phyloP scores from a whole-genome alignment of 2,888 invertebrate genomes.

The Polydrusus tereticollis region DNA sequence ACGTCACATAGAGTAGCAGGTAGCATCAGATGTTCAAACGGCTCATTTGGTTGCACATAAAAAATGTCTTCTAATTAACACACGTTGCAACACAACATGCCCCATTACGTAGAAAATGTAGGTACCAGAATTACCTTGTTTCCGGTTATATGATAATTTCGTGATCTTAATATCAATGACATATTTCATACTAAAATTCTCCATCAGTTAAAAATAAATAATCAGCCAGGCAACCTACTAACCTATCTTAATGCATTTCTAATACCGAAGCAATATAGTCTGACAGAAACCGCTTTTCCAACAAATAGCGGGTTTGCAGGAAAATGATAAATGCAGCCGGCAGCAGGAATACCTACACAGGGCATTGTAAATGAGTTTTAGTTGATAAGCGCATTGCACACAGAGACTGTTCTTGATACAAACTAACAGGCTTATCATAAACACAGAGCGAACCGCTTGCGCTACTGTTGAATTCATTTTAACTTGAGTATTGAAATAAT shows the following conservation, averaged over 20 bases:
- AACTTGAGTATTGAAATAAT: neutral
- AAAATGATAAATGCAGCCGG: constrained; percentile 7
- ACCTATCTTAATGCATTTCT: neutral
- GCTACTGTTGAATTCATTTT: neutral
- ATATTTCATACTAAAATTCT: neutral
- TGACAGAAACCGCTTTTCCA: neutral
- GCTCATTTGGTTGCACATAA: too few relatives aligned
- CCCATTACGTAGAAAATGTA: too few relatives aligned
- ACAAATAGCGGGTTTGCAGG: constrained; percentile 3
- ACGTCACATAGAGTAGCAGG: too few relatives aligned
- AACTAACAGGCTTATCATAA: constrained; percentile 7
- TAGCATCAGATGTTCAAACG: too few relatives aligned
- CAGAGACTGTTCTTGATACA: neutral
- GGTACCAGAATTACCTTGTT: too few relatives aligned
- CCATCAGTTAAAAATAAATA: neutral
- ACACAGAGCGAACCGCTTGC: neutral
- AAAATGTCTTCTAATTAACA: too few relatives aligned
- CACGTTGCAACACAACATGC: too few relatives aligned
- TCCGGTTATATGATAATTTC: too few relatives aligned
- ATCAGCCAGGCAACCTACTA: neutral
- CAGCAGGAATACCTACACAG: neutral
- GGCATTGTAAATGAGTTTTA: constrained; percentile 5
- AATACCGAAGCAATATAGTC: neutral
- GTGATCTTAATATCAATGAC: too few relatives aligned
- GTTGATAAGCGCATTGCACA: constrained; percentile 4